Conservation (phyloP, 2,113 vertebrate genomes). For the Cynocephalus volans region DNA sequence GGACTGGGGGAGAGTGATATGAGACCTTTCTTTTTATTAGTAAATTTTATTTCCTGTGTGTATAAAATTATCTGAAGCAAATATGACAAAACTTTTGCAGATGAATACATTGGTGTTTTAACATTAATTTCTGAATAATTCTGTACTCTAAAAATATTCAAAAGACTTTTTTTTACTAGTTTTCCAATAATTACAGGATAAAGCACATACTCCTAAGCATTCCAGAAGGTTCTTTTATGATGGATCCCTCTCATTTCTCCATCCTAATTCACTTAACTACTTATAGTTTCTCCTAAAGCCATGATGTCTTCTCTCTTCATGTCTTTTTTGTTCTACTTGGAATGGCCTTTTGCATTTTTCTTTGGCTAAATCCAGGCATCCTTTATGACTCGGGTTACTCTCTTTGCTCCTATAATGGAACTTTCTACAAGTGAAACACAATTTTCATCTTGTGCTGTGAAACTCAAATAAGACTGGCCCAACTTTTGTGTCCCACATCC, state of each 20-base stretch:
- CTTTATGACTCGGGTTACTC: neutral
- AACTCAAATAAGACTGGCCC: constrained; percentile 25
- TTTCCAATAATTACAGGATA: neutral
- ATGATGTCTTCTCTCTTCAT: neutral
- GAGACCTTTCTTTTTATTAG: neutral
- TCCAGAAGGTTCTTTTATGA: neutral
- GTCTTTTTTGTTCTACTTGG: neutral
- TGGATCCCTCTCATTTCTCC: neutral
- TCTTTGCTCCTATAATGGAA: neutral
- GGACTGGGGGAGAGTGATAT: neutral
- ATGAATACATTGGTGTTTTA: neutral
- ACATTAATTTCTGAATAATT: neutral
- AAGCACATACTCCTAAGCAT: neutral
- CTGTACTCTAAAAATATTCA: neutral
- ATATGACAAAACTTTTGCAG: neutral
- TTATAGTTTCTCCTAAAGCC: neutral
- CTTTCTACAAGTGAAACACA: neutral
- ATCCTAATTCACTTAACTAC: neutral
- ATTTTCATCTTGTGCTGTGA: constrained; percentile 21
- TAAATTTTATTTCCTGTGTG: neutral
- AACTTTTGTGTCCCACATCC: neutral
- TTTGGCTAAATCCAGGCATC: neutral
- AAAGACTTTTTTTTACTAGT: neutral
- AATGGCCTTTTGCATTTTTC: neutral
- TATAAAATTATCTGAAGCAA: constrained; percentile 10